Conservation (phyloP, 92 coral and sea anemone species). For the Plumapathes pennacea region DNA sequence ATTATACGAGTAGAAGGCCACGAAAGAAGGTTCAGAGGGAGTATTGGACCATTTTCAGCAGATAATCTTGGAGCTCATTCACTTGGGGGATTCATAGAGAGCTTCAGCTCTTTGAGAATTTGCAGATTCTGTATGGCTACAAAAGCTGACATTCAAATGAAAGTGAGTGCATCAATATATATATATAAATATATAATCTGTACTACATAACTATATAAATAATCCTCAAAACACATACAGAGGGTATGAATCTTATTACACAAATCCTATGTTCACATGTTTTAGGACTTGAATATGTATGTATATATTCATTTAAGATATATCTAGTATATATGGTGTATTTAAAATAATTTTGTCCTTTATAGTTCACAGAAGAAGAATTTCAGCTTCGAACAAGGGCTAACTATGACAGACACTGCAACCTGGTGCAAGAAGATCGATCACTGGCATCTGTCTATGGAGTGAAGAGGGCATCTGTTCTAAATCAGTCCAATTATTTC, state of each 20-base stretch:
- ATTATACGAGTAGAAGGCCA: slow-evolving; percentile 30
- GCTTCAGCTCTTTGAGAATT: slow-evolving; percentile 49
- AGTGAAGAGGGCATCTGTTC: slow-evolving; percentile 32
- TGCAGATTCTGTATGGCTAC: slow-evolving; percentile 77
- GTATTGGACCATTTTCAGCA: slow-evolving; percentile 59
- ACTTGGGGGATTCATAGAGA: slow-evolving; percentile 60
- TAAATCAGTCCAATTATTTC: slow-evolving; percentile 54
- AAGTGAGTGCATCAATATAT: slow-evolving; percentile 8
- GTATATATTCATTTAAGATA: too few relatives aligned
- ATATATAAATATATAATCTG: neutral
- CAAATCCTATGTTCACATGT: too few relatives aligned
- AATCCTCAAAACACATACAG: too few relatives aligned
- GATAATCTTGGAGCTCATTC: slow-evolving; percentile 78
- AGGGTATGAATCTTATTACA: too few relatives aligned
- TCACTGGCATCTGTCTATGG: slow-evolving; percentile 46
- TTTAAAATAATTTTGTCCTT: neutral
- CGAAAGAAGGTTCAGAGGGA: slow-evolving; percentile 40
- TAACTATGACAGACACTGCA: slow-evolving; percentile 50
- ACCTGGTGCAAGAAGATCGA: slow-evolving; percentile 37
- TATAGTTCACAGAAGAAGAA: slow-evolving; percentile 39
- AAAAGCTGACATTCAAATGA: slow-evolving; percentile 49
- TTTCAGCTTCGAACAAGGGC: slow-evolving; percentile 53
- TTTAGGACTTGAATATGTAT: too few relatives aligned
- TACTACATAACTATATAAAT: too few relatives aligned
- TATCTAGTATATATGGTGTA: too few relatives aligned